phyloP scores from a whole-genome alignment of 2,888 invertebrate species.

The Callosobruchus maculatus region DNA sequence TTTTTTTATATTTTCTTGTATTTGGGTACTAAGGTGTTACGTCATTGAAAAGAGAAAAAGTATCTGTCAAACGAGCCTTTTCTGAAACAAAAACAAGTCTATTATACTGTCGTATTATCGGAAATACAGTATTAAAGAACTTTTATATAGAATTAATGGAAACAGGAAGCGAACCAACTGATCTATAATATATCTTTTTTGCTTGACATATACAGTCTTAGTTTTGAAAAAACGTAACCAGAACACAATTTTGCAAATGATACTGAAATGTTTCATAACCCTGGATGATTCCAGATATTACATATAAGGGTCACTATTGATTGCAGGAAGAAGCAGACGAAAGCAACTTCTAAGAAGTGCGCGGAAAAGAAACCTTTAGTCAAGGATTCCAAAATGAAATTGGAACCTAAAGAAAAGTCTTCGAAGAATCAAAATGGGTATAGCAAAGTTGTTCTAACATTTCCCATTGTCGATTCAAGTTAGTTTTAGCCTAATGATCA shows the following conservation, averaged over 20 bases:
- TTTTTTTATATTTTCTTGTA: too few relatives aligned
- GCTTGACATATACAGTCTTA: too few relatives aligned
- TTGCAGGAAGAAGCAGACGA: slow-evolving; percentile 20
- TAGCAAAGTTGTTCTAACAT: slow-evolving; percentile 34
- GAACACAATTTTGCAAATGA: neutral
- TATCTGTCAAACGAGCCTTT: too few relatives aligned
- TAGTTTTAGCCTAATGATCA: slow-evolving; percentile 13
- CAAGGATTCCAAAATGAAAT: slow-evolving; percentile 27
- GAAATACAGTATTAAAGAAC: too few relatives aligned
- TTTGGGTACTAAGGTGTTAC: too few relatives aligned
- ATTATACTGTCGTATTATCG: too few relatives aligned
- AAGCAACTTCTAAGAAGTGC: slow-evolving; percentile 26
- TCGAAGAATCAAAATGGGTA: slow-evolving; percentile 38
- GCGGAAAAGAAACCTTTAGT: slow-evolving; percentile 25
- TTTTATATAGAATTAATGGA: too few relatives aligned
- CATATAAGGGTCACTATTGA: neutral
- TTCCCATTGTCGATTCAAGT: slow-evolving; percentile 20
- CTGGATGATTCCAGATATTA: neutral
- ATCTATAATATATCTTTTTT: too few relatives aligned
- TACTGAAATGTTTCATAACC: neutral
- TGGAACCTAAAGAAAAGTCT: slow-evolving; percentile 28
- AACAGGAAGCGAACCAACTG: too few relatives aligned
- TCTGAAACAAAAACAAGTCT: too few relatives aligned
- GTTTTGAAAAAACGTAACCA: too few relatives aligned
- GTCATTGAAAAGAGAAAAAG: too few relatives aligned